Evolutionary conservation across 1,140 invertebrate species (phyloP).

Genomic region (Pogonus chalceus): DNA sequence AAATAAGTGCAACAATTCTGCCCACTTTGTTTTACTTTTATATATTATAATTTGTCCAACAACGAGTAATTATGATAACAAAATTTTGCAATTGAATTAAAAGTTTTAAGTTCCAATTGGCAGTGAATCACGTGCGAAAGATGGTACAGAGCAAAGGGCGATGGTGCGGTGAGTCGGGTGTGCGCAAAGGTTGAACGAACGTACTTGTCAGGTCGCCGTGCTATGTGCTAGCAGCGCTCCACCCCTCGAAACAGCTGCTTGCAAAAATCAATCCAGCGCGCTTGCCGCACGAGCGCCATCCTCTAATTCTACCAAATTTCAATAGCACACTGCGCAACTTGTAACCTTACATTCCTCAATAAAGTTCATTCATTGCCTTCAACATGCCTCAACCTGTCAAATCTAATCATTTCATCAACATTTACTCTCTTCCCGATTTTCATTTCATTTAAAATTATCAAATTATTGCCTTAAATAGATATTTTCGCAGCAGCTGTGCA

Average conservation of each 20-base stretch:
- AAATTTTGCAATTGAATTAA: conserved; percentile 2
- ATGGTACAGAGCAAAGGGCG: neutral
- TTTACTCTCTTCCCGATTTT: too few relatives aligned
- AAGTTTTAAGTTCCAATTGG: conserved; percentile 1
- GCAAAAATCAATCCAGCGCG: neutral
- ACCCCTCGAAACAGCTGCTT: conserved; percentile 1
- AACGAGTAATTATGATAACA: neutral
- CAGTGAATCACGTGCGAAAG: neutral
- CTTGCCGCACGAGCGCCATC: too few relatives aligned
- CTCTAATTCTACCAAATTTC: too few relatives aligned
- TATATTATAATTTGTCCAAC: neutral
- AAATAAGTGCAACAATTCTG: neutral
- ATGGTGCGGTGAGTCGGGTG: neutral
- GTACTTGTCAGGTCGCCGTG: neutral
- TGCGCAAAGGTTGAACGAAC: neutral
- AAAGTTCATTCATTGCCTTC: too few relatives aligned
- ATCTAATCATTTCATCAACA: too few relatives aligned
- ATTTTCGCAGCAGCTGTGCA: too few relatives aligned
- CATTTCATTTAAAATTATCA: too few relatives aligned
- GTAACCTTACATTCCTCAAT: too few relatives aligned
- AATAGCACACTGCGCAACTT: too few relatives aligned
- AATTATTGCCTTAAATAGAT: too few relatives aligned
- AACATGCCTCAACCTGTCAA: too few relatives aligned
- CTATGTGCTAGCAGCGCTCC: too few relatives aligned
- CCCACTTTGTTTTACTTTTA: neutral